Evolutionary conservation across 2,888 invertebrate genomes (phyloP).

Genomic region (Tenodera sinensis): DNA sequence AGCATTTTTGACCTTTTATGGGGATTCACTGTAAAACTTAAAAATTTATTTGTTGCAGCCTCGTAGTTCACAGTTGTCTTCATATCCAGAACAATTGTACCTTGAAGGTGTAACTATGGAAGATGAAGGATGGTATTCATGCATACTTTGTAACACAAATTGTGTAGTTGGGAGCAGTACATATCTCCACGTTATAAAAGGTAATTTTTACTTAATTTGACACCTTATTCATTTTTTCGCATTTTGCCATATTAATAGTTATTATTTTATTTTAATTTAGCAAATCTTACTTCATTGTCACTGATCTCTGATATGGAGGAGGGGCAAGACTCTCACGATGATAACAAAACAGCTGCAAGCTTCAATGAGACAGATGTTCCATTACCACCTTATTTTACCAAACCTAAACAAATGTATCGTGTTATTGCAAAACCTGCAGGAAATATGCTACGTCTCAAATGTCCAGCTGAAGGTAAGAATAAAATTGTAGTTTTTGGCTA

Average conservation of each 20-base stretch:
- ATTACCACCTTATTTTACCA: slow-evolving; percentile 48
- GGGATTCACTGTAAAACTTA: too few relatives aligned
- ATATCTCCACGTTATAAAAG: slow-evolving; percentile 45
- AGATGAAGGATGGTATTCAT: slow-evolving; percentile 57
- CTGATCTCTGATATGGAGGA: background rate
- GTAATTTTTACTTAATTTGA: background rate
- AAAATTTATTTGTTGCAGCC: background rate
- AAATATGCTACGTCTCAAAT: slow-evolving; percentile 67
- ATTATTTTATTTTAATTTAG: background rate
- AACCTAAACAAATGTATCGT: slow-evolving; percentile 48
- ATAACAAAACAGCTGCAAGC: slow-evolving; percentile 25
- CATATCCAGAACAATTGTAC: slow-evolving; percentile 45
- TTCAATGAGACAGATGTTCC: slow-evolving; percentile 48
- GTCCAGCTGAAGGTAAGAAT: slow-evolving; percentile 59
- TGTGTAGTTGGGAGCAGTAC: slow-evolving; percentile 39
- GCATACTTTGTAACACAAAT: slow-evolving; percentile 50
- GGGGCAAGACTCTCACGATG: slow-evolving; percentile 14
- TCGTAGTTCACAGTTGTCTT: background rate
- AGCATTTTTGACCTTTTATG: too few relatives aligned
- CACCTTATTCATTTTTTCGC: background rate
- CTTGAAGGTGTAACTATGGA: slow-evolving; percentile 49
- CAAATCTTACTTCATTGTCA: background rate
- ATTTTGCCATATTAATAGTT: background rate
- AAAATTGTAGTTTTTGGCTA: too few relatives aligned
- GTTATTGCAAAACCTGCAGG: slow-evolving; percentile 71